Evolutionary conservation across 2,797 vertebrate genomes (phyloP).

Genomic region (Siniperca undulata): DNA sequence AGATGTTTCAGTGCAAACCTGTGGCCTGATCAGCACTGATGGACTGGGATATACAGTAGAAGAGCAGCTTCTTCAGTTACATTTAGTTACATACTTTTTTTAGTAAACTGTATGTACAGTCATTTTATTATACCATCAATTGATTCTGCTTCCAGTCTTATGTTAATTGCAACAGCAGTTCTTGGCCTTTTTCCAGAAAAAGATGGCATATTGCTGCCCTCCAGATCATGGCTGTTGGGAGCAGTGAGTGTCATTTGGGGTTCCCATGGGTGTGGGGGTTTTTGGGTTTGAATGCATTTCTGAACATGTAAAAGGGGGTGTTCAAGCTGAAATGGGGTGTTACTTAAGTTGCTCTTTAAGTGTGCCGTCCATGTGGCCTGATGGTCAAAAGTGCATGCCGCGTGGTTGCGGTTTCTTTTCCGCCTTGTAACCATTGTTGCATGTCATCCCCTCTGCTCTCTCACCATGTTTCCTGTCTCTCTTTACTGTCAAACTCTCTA

Average conservation of each 20-base stretch:
- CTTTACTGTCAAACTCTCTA: background rate
- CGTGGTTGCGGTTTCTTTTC: background rate
- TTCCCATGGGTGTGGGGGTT: background rate
- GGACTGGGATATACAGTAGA: background rate
- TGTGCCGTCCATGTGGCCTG: background rate
- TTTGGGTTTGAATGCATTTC: background rate
- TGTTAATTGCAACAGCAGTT: background rate
- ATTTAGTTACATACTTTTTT: background rate
- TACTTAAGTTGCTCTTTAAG: background rate
- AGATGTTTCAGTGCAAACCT: constrained; percentile 12
- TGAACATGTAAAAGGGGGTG: background rate
- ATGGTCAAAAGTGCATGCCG: background rate
- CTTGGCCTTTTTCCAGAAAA: background rate
- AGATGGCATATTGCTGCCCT: background rate
- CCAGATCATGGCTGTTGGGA: background rate
- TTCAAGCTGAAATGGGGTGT: background rate
- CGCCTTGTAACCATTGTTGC: background rate
- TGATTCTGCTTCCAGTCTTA: background rate
- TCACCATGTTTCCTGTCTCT: background rate
- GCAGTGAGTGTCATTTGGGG: background rate
- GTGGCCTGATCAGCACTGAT: background rate
- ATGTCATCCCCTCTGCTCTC: background rate
- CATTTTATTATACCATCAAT: background rate
- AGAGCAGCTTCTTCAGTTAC: background rate
- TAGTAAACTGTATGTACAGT: too few species aligned